A percentile compares a stretch with the other conserved stretches of the same genome.
Conservation (phyloP, 1,140 invertebrate species). For the Maconellicoccus hirsutus region DNA sequence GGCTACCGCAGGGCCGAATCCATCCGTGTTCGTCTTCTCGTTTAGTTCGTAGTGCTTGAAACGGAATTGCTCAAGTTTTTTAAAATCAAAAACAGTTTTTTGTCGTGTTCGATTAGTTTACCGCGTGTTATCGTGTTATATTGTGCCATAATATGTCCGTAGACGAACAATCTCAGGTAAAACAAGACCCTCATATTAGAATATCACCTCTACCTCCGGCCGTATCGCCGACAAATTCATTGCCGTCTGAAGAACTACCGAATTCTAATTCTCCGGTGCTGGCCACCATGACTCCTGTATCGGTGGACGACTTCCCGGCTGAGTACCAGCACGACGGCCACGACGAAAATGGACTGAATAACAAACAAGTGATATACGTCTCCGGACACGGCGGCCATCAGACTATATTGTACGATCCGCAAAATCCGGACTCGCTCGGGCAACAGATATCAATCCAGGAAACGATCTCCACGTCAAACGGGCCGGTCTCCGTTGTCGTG, state of each 20-base stretch:
- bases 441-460: slow-evolving; percentile 13
- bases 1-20: neutral
- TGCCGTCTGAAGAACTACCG: slow-evolving; percentile 24
- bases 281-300: slow-evolving; percentile 30
- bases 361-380: slow-evolving; percentile 26
- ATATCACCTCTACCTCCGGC: slow-evolving; percentile 25
- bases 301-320: slow-evolving; percentile 26
- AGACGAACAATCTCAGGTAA: slow-evolving; percentile 4
- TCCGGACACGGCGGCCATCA: slow-evolving; percentile 24
- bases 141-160: slow-evolving; percentile 17
- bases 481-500: slow-evolving; percentile 28
- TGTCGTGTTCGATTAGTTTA: neutral
- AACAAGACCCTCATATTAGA: slow-evolving; percentile 5
- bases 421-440: slow-evolving; percentile 11
- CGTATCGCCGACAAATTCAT: slow-evolving; percentile 22
- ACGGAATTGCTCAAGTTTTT: neutral
- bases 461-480: slow-evolving; percentile 23
- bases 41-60: neutral
- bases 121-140: slow-evolving; percentile 4
- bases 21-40: neutral
- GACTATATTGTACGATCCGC: slow-evolving; percentile 27
- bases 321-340: slow-evolving; percentile 28
- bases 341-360: slow-evolving; percentile 17
- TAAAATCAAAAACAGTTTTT: neutral
- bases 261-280: slow-evolving; percentile 27